These are phyloP conservation scores for Apodemus speciosus DNA, from an alignment of 2,113 vertebrate species.

Conservation along the genomic window DNA sequence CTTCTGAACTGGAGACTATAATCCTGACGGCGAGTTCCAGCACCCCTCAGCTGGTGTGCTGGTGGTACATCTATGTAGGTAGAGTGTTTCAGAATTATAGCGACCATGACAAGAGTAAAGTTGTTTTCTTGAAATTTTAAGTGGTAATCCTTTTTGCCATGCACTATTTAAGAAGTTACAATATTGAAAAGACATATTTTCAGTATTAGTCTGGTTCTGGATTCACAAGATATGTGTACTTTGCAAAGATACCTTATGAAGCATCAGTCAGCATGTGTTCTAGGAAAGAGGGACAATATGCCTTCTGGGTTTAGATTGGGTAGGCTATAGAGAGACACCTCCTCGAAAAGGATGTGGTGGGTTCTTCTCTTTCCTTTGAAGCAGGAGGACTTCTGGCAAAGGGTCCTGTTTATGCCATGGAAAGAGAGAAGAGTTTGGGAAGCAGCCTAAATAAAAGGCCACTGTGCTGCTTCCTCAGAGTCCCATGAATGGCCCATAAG, in stretches of 20 bases:
- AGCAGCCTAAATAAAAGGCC: background rate
- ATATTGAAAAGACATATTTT: background rate
- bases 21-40: constrained; percentile 90
- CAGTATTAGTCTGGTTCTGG: background rate
- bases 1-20: constrained; percentile 94
- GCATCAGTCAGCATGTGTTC: background rate
- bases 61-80: too few species aligned
- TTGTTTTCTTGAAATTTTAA: background rate
- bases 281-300: background rate
- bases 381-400: background rate
- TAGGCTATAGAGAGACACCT: background rate
- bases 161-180: background rate
- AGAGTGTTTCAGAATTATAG: too few species aligned
- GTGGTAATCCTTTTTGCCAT: background rate
- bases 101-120: too few species aligned
- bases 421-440: background rate
- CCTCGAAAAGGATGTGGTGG: background rate
- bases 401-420: background rate
- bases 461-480: background rate
- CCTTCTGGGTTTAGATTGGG: background rate
- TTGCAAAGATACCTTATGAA: background rate
- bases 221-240: background rate
- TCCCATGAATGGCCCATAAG: background rate
- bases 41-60: constrained; percentile 82
- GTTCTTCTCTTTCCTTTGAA: background rate